Evolutionary conservation across 2,113 vertebrate genomes (phyloP).

Genomic region (Carassius gibelio): DNA sequence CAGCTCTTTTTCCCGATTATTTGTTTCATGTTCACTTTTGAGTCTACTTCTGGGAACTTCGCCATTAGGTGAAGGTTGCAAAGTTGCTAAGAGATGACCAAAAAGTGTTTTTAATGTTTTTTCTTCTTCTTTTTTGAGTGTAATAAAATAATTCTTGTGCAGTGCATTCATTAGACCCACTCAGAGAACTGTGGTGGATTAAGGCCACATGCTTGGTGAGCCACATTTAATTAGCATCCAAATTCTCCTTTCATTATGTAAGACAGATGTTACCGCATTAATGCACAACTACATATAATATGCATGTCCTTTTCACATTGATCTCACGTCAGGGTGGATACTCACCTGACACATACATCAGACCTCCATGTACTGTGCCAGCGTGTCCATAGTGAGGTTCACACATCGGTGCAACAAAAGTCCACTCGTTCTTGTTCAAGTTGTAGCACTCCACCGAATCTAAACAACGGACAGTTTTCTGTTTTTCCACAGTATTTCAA

Average conservation of each 20-base stretch:
- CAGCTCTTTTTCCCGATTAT: constrained; percentile 7
- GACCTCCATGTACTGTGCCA: constrained; percentile 75
- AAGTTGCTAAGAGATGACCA: constrained; percentile 29
- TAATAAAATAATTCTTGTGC: constrained; percentile 18
- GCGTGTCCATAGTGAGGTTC: constrained; percentile 83
- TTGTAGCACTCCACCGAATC: constrained; percentile 80
- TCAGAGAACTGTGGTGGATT: constrained; percentile 58
- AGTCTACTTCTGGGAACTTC: not conserved
- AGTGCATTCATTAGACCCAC: constrained; percentile 3
- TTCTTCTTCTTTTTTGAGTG: not conserved
- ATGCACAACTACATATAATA: too few relatives aligned
- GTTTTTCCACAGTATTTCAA: not conserved
- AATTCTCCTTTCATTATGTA: not conserved
- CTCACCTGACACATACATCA: constrained; percentile 83
- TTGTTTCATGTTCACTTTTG: constrained; percentile 1
- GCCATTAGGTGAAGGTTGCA: not conserved
- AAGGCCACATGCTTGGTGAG: constrained; percentile 31
- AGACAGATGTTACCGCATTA: not conserved
- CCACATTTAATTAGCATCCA: constrained; percentile 16
- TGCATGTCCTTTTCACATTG: not conserved
- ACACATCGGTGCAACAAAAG: constrained; percentile 71
- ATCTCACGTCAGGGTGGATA: not conserved
- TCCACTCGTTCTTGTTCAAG: constrained; percentile 80
- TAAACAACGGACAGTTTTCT: constrained; percentile 51
- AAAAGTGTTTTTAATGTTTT: not conserved